Conservation (phyloP, 2,888 invertebrate genomes). For the Agrotis puta region DNA sequence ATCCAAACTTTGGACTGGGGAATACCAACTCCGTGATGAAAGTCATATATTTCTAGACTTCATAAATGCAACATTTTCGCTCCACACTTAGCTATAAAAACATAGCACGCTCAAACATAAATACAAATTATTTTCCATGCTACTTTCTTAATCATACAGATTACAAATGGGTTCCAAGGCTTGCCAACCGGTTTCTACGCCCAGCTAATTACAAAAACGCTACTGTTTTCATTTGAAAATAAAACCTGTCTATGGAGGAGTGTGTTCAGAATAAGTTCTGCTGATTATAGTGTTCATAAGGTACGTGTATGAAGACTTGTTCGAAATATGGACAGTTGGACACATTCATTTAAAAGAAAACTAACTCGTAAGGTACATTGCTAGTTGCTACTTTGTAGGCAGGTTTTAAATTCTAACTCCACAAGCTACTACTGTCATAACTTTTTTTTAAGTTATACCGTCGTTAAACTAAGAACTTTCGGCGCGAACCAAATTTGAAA, state of each 20-base stretch:
- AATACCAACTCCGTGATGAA: too few relatives aligned
- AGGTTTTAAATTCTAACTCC: not conserved
- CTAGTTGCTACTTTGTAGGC: slow-evolving; percentile 30
- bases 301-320: slow-evolving; percentile 47
- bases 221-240: slow-evolving; percentile 66
- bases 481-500: too few relatives aligned
- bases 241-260: slow-evolving; percentile 39
- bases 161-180: slow-evolving; percentile 50
- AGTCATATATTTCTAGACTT: too few relatives aligned
- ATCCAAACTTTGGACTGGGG: too few relatives aligned
- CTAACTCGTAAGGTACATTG: slow-evolving; percentile 17
- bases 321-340: slow-evolving; percentile 32
- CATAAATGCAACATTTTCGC: not conserved
- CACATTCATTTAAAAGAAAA: slow-evolving; percentile 40
- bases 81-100: not conserved
- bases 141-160: slow-evolving; percentile 55
- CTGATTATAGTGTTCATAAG: slow-evolving; percentile 53
- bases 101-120: slow-evolving; percentile 21
- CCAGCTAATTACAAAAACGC: slow-evolving; percentile 65
- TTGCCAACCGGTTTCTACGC: slow-evolving; percentile 57
- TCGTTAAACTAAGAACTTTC: too few relatives aligned
- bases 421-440: not conserved
- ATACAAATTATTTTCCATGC: slow-evolving; percentile 37
- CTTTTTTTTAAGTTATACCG: not conserved
- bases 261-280: slow-evolving; percentile 38